Evolutionary conservation across 2,888 invertebrate species (phyloP).

Genomic region (Thera britannica): DNA sequence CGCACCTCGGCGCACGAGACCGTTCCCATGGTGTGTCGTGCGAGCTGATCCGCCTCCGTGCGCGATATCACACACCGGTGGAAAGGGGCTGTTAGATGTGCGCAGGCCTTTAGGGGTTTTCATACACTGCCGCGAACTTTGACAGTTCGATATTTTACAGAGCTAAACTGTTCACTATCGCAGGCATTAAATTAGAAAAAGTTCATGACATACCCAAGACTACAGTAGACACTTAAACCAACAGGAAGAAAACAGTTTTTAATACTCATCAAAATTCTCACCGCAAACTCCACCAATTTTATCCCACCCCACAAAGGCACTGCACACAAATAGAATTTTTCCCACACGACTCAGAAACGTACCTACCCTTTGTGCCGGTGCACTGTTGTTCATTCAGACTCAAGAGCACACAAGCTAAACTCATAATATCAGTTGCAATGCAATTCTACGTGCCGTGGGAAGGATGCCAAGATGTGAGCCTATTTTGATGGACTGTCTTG

Average conservation of each 20-base stretch:
- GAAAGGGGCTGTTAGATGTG: no score
- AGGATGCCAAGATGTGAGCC: constrained; percentile 16
- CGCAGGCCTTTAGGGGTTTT: no score
- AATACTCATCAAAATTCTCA: background rate
- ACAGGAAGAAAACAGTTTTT: background rate
- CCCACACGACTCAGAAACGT: constrained; percentile 48
- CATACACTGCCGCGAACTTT: no score
- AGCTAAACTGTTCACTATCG: no score
- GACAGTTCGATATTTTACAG: no score
- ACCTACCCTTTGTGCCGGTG: constrained; percentile 48
- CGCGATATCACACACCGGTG: no score
- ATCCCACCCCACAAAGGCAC: constrained; percentile 47
- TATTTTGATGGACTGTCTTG: constrained; percentile 12
- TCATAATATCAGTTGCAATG: constrained; percentile 15
- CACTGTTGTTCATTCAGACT: constrained; percentile 48
- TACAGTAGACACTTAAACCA: no score
- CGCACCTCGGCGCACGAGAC: no score
- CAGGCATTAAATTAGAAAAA: no score
- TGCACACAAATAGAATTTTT: constrained; percentile 57
- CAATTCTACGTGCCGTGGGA: constrained; percentile 11
- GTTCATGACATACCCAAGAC: no score
- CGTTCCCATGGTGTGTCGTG: no score
- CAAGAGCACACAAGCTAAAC: constrained; percentile 27
- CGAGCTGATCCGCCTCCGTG: no score
- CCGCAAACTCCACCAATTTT: constrained; percentile 6